Base-by-base conservation (phyloP, 2,797 vertebrate genomes). In the Parauchenoglanis ngamensis region DNA sequence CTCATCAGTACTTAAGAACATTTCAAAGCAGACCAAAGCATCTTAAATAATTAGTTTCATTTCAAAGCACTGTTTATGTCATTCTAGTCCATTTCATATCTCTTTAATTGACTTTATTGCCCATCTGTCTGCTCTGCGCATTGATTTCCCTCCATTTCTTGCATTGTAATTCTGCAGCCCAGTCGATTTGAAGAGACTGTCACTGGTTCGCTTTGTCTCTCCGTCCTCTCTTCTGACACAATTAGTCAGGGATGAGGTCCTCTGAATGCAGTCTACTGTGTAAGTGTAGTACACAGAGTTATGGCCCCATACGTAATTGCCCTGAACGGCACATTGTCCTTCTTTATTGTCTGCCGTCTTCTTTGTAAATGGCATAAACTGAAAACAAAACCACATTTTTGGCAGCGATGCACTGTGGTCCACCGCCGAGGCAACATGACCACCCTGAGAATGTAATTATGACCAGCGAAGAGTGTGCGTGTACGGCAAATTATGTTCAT, bases 31-130 rank as follows among this genome's bases (percentile, higher is more conserved):
- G 76, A 84, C 67, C 46, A 65, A 63, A 70, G 63, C 86, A 83
- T 89, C 49, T 75, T 77, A 84, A 86, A 87, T 81, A 79, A 89
- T 92, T 90, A 72, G 84, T 86, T 87, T 80, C 44, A 80, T 77
- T 85, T 87, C 78, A 87, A 88, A 52, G 83, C 68, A 21, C 59
- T 44, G 10, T 86, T 89, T 87, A 88, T 90, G 86, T 85, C 79
- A 85, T 52, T 88, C 73, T 81, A 65, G 61, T 88, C 28, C 54
- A 79, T 83, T 67, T 54, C 54, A 56, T 54, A 5, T 87, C 76
- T 88, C 86, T 88, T 85, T 88, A 89, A 91, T 85, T 70, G 25
- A 61, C n/a, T 35, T 88, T 89, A 88, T 86, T 91, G 89, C 86
- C 59, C 52, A 82, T 88, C 61, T 86, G 84, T 90, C 81, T 70